These are phyloP conservation scores for Adelosebastes latens DNA, from an alignment of 2,797 vertebrate species.

Conservation along the genomic window DNA sequence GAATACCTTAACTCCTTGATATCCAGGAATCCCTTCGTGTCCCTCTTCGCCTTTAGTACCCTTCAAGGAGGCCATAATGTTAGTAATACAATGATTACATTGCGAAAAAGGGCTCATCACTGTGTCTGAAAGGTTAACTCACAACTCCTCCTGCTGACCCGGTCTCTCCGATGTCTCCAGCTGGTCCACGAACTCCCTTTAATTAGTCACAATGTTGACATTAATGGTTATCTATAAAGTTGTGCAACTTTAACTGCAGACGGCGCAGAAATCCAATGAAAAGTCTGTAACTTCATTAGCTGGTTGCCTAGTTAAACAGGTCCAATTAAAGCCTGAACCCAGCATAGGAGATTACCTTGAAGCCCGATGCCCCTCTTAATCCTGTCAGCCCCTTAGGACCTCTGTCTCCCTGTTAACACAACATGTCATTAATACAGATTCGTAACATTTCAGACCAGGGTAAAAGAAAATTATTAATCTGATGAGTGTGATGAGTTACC, in stretches of 20 bases:
- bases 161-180: conserved; percentile 76
- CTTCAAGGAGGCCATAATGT: conserved; percentile 61
- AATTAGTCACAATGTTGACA: conserved; percentile 55
- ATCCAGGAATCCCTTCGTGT: conserved; percentile 82
- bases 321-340: conserved; percentile 11
- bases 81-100: conserved; percentile 38
- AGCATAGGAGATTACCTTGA: conserved; percentile 77
- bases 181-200: conserved; percentile 79
- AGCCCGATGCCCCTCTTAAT: conserved; percentile 81
- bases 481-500: conserved; percentile 69
- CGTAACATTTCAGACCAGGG: not conserved
- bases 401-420: conserved; percentile 77
- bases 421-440: conserved; percentile 41
- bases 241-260: conserved; percentile 13
- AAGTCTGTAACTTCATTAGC: conserved; percentile 19
- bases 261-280: conserved; percentile 30
- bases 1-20: conserved; percentile 86
- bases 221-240: conserved; percentile 40
- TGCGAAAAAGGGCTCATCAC: conserved; percentile 18
- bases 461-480: conserved; percentile 12
- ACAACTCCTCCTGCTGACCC: conserved; percentile 76
- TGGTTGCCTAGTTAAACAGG: conserved; percentile 13
- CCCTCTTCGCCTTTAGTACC: conserved; percentile 78
- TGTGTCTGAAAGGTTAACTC: conserved; percentile 50
- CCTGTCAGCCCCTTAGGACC: conserved; percentile 85